A percentile compares a stretch with the other conserved stretches of the same genome.
Evolutionary conservation across 2,888 invertebrate species (phyloP).

Genomic region (Apeira syringaria): DNA sequence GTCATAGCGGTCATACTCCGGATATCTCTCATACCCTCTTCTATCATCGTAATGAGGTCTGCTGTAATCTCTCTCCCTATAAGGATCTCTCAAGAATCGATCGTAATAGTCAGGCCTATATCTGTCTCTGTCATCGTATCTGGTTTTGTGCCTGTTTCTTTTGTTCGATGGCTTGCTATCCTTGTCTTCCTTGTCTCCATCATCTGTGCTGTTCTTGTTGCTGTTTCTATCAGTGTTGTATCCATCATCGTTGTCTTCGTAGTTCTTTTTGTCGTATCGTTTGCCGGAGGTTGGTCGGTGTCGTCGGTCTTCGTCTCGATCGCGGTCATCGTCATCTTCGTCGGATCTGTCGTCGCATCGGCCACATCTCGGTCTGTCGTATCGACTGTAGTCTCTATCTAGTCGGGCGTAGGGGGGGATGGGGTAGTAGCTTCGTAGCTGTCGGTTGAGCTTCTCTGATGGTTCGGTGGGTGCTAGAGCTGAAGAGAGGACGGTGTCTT

Average conservation of each 20-base stretch:
- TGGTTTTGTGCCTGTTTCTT: slow-evolving; percentile 44
- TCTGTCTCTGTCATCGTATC: slow-evolving; percentile 66
- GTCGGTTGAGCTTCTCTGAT: slow-evolving; percentile 50
- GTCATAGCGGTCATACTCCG: slow-evolving; percentile 40
- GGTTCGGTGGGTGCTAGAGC: slow-evolving; percentile 42
- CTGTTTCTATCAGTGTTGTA: slow-evolving; percentile 42
- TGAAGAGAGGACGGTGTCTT: slow-evolving; percentile 58
- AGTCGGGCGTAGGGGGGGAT: slow-evolving; percentile 55
- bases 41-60: slow-evolving; percentile 58
- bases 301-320: slow-evolving; percentile 53
- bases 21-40: slow-evolving; percentile 63
- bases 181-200: slow-evolving; percentile 59
- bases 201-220: slow-evolving; percentile 58
- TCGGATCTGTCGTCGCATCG: slow-evolving; percentile 52
- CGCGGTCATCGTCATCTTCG: slow-evolving; percentile 54
- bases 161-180: slow-evolving; percentile 48
- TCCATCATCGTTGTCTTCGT: slow-evolving; percentile 47
- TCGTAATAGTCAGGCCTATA: slow-evolving; percentile 74
- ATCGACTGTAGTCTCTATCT: slow-evolving; percentile 29
- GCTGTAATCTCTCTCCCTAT: slow-evolving; percentile 59
- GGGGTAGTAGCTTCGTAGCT: slow-evolving; percentile 67
- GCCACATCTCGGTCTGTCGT: slow-evolving; percentile 59
- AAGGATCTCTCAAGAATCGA: slow-evolving; percentile 66
- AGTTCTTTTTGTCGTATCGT: slow-evolving; percentile 54
- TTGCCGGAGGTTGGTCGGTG: slow-evolving; percentile 64